A percentile compares a stretch with the other conserved stretches of the same genome.
Evolutionary conservation across 2,888 invertebrate genomes (phyloP).

Genomic region (Fabriciana adippe): DNA sequence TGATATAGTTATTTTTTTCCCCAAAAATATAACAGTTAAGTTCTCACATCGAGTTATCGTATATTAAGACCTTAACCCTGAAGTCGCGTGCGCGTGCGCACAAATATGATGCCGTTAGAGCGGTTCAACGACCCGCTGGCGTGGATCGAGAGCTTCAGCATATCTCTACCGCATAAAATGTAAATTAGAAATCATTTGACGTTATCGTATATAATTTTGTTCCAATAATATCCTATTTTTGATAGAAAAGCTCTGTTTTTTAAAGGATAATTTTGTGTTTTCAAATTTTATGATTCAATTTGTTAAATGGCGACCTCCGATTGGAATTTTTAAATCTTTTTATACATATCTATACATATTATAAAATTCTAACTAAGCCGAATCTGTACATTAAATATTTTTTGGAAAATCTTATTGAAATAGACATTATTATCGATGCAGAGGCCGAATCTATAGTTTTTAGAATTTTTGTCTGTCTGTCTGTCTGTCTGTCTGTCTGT

Average conservation of each 20-base stretch:
- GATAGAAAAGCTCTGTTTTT: neutral
- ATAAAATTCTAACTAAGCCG: too few relatives aligned
- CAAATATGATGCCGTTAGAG: slow-evolving; percentile 42
- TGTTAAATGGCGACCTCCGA: too few relatives aligned
- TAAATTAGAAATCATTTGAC: slow-evolving; percentile 17
- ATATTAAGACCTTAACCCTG: slow-evolving; percentile 32
- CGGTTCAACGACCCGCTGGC: slow-evolving; percentile 8
- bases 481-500: too few relatives aligned
- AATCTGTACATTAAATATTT: too few relatives aligned
- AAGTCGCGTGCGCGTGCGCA: slow-evolving; percentile 38
- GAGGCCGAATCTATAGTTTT: too few relatives aligned
- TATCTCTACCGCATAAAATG: slow-evolving; percentile 11
- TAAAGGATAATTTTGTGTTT: too few relatives aligned
- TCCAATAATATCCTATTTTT: slow-evolving; percentile 6
- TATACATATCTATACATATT: too few relatives aligned
- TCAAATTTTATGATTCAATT: too few relatives aligned
- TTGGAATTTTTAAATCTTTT: too few relatives aligned
- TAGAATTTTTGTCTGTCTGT: too few relatives aligned
- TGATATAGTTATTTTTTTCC: neutral
- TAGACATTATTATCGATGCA: too few relatives aligned
- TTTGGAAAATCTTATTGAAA: too few relatives aligned
- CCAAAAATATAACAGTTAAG: slow-evolving; percentile 13
- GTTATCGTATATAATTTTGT: slow-evolving; percentile 5
- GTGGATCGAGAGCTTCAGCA: slow-evolving; percentile 8
- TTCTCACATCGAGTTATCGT: slow-evolving; percentile 24